A percentile compares a stretch with the other conserved stretches of the same genome.
Conservation (phyloP, 2,797 vertebrate genomes). For the Tamandua tetradactyla region DNA sequence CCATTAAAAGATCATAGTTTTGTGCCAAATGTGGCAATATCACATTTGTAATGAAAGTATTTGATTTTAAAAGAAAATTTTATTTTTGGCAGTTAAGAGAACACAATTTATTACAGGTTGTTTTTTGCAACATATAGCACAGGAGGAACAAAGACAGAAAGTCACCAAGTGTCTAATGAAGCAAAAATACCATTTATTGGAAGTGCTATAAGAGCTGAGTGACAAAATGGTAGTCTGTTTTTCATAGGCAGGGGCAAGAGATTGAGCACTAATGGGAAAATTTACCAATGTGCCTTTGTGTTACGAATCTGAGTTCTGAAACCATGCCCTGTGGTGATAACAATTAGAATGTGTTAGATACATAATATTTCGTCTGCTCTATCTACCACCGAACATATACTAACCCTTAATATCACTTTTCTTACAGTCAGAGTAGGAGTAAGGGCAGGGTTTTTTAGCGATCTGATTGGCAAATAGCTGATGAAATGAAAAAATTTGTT, state of each 20-base stretch:
- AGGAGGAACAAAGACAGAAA: constrained; percentile 58
- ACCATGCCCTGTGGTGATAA: background rate
- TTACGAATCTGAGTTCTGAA: constrained; percentile 23
- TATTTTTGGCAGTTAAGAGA: constrained; percentile 79
- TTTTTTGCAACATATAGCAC: constrained; percentile 66
- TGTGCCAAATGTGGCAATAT: constrained; percentile 63
- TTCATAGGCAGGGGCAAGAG: background rate
- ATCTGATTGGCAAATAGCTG: background rate
- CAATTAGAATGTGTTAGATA: background rate
- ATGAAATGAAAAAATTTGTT: background rate
- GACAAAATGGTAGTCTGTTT: background rate
- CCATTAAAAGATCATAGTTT: constrained; percentile 47
- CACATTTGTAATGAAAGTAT: constrained; percentile 56
- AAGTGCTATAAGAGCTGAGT: background rate
- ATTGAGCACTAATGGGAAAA: constrained; percentile 21
- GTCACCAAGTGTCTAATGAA: constrained; percentile 44
- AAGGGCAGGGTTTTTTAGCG: background rate
- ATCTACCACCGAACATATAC: background rate
- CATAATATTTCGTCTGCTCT: background rate
- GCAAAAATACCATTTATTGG: constrained; percentile 57
- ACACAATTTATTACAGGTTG: constrained; percentile 76
- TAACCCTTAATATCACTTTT: background rate
- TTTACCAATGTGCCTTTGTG: background rate
- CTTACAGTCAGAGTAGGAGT: background rate
- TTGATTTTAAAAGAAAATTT: constrained; percentile 71